phyloP scores from a whole-genome alignment of 2,888 invertebrate species.

The Parthenolecanium corni region DNA sequence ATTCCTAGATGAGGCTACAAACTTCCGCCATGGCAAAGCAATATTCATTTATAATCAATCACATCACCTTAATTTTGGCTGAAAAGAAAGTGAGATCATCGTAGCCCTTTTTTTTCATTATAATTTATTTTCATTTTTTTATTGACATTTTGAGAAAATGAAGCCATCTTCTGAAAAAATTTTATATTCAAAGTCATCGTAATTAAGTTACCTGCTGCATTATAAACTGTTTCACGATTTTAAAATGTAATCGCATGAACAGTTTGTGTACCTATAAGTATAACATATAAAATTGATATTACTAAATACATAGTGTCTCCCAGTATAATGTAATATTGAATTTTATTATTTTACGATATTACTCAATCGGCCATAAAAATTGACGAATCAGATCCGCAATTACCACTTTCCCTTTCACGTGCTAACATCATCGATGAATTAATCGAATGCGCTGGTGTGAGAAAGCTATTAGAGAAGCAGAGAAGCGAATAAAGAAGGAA shows the following conservation, averaged over 20 bases:
- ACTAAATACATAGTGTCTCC: conserved; percentile 3
- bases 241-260: no score
- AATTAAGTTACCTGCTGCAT: no score
- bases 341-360: conserved; percentile 23
- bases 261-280: no score
- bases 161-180: no score
- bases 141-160: no score
- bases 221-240: no score
- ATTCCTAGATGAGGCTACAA: no score
- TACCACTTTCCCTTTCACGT: conserved; percentile 24
- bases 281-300: neutral
- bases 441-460: conserved; percentile 18
- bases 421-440: conserved; percentile 26
- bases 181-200: no score
- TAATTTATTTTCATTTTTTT: no score
- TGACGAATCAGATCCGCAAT: conserved; percentile 25
- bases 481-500: neutral
- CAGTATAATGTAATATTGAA: neutral
- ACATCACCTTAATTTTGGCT: no score
- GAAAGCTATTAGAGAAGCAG: neutral
- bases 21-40: neutral
- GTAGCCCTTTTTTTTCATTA: no score
- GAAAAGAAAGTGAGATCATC: no score
- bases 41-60: neutral
- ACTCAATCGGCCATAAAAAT: conserved; percentile 25